Percentiles rank a stretch among this genome's conserved stretches.
Conservation (phyloP, 2,888 invertebrate genomes). For the Siphlonurus alternatus region DNA sequence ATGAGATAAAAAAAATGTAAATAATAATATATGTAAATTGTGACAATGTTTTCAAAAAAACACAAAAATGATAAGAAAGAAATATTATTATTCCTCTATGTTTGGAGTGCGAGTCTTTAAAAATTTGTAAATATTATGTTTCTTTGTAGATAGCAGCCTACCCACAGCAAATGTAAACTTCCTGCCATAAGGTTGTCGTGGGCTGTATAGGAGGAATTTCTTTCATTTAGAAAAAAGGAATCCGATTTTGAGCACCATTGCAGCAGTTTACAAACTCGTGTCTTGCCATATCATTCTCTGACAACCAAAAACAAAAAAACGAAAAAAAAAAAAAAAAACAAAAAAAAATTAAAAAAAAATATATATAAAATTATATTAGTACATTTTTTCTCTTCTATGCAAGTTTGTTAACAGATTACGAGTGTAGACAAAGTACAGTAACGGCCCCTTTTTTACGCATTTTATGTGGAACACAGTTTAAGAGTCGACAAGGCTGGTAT, state of each 20-base stretch:
- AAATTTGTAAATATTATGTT: constrained; percentile 11
- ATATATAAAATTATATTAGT: too few species aligned
- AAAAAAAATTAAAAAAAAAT: too few species aligned
- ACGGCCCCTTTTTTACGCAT: too few species aligned
- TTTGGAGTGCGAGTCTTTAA: constrained; percentile 6
- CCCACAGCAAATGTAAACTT: not conserved
- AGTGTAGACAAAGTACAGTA: too few species aligned
- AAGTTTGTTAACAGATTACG: too few species aligned
- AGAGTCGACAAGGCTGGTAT: not conserved
- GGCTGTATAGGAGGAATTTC: not conserved
- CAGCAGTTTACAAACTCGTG: not conserved
- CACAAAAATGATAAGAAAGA: not conserved
- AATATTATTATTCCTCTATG: constrained; percentile 4
- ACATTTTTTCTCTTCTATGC: too few species aligned
- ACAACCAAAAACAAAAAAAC: too few species aligned
- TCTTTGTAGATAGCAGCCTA: constrained; percentile 9
- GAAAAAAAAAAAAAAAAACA: too few species aligned
- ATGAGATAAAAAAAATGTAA: constrained; percentile 10
- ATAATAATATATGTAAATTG: constrained; percentile 13
- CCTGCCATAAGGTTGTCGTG: constrained; percentile 3
- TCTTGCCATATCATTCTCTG: constrained; percentile 4
- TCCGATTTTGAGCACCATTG: not conserved
- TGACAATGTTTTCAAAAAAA: constrained; percentile 7
- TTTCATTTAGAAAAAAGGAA: not conserved
- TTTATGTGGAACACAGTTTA: too few species aligned